These are phyloP conservation scores for Ageneiosus marmoratus DNA, from an alignment of 2,113 vertebrate species.

Conservation along the genomic window DNA sequence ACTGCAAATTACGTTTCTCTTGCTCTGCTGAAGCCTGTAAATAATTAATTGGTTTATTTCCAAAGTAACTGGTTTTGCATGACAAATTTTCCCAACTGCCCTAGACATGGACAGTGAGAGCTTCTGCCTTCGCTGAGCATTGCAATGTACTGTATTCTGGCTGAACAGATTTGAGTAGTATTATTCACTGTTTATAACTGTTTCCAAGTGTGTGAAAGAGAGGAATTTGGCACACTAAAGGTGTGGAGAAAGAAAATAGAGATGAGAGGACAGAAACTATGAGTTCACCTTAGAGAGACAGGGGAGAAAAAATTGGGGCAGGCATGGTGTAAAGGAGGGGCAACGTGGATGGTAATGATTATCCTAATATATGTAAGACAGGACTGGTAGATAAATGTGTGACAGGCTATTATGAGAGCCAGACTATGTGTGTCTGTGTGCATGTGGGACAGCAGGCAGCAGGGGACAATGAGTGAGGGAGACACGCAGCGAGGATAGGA, in stretches of 20 bases:
- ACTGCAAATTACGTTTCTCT: conserved; percentile 75
- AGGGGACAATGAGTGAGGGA: conserved; percentile 8
- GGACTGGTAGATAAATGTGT: conserved; percentile 16
- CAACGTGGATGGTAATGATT: background rate
- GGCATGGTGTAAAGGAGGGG: background rate
- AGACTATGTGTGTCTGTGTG: conserved; percentile 19
- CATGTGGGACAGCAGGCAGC: background rate
- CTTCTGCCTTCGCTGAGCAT: conserved; percentile 46
- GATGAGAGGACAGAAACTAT: background rate
- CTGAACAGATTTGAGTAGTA: conserved; percentile 40
- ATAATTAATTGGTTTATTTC: conserved; percentile 77
- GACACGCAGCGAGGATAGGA: conserved; percentile 1
- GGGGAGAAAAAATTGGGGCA: background rate
- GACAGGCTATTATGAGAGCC: conserved; percentile 36
- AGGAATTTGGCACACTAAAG: background rate
- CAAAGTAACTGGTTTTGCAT: conserved; percentile 64
- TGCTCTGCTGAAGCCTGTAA: conserved; percentile 70
- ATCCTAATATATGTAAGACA: conserved; percentile 3
- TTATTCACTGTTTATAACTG: conserved; percentile 15
- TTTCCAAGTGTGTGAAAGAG: background rate
- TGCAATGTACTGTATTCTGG: conserved; percentile 29
- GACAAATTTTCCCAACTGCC: conserved; percentile 62
- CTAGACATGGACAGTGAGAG: conserved; percentile 53
- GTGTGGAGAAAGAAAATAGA: conserved; percentile 4
- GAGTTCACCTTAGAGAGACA: background rate